A percentile compares a stretch with the other conserved stretches of the same genome.
These are phyloP conservation scores for Helicorthomorpha holstii DNA, from an alignment of 1,140 invertebrate species.

Conservation along the genomic window DNA sequence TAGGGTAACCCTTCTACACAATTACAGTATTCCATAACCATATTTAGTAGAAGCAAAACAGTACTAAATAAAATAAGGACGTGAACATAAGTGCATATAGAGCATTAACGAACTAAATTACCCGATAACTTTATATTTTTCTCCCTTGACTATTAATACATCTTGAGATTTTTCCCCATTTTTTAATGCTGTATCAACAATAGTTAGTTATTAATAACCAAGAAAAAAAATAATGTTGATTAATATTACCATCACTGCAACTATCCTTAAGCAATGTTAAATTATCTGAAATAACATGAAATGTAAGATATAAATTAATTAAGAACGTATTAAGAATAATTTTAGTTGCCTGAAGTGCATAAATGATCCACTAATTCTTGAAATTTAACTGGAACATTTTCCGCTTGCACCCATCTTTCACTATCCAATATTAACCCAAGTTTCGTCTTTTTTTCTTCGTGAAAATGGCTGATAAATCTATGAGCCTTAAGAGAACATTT, in stretches of 20 bases:
- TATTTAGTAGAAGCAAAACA: slow-evolving; percentile 57
- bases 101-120: slow-evolving; percentile 21
- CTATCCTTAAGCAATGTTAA: neutral
- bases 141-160: slow-evolving; percentile 49
- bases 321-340: neutral
- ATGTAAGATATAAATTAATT: neutral
- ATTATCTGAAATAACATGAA: neutral
- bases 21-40: slow-evolving; percentile 78
- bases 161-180: slow-evolving; percentile 15
- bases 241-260: neutral
- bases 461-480: slow-evolving; percentile 79
- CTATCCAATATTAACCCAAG: slow-evolving; percentile 65
- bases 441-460: slow-evolving; percentile 70
- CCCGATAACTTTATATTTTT: slow-evolving; percentile 71
- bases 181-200: no score
- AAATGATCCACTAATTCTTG: slow-evolving; percentile 66
- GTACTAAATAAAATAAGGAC: slow-evolving; percentile 26
- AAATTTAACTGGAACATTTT: slow-evolving; percentile 70
- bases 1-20: slow-evolving; percentile 43
- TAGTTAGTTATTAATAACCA: no score
- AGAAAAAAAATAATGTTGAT: no score
- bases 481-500: slow-evolving; percentile 39
- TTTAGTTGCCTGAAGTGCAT: slow-evolving; percentile 27
- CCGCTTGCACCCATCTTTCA: slow-evolving; percentile 86
- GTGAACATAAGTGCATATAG: neutral